A percentile compares a stretch with the other conserved stretches of the same genome.
Conservation (phyloP, 2,797 vertebrate genomes). For the Catharus ustulatus region DNA sequence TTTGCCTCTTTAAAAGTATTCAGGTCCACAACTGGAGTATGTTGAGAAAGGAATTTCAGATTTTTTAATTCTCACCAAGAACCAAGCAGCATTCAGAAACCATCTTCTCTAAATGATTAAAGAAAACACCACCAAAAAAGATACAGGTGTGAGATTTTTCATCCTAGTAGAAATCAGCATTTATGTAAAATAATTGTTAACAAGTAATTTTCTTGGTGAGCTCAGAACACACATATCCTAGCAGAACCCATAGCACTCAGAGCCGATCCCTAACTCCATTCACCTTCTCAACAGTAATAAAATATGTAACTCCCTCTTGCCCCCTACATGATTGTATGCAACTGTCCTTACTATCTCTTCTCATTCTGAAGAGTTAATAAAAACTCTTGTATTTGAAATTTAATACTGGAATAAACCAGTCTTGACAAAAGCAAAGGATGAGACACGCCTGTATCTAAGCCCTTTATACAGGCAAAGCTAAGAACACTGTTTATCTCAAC, state of each 20-base stretch:
- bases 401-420: background rate
- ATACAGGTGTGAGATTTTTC: background rate
- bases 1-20: background rate
- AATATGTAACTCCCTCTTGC: background rate
- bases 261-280: background rate
- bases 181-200: background rate
- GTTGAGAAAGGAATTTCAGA: background rate
- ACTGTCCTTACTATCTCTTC: background rate
- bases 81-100: background rate
- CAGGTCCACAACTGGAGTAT: background rate
- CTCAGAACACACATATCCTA: rapidly evolving
- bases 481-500: background rate
- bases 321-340: background rate
- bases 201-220: background rate
- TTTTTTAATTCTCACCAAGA: background rate
- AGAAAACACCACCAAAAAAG: background rate
- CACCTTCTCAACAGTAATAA: background rate
- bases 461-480: background rate
- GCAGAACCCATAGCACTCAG: background rate
- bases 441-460: background rate
- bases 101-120: background rate
- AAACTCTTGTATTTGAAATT: background rate
- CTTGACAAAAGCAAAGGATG: background rate
- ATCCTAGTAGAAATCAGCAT: background rate
- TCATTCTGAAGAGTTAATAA: background rate